phyloP scores from a whole-genome alignment of 2,113 vertebrate species.

The Toxotes jaculatrix region DNA sequence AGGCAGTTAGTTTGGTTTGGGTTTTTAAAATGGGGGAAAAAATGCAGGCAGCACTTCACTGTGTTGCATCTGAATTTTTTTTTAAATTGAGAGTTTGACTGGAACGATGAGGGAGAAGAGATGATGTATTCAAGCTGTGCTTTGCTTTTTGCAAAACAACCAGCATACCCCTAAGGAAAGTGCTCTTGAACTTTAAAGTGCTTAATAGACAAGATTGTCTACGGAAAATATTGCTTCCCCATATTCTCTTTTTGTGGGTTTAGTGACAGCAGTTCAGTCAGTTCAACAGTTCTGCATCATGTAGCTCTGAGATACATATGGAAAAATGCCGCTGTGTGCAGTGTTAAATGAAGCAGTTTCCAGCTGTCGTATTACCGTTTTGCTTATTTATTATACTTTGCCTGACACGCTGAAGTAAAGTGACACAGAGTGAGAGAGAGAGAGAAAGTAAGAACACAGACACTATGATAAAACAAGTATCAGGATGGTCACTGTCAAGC shows the following conservation, averaged over 20 bases:
- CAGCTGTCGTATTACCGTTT: background rate
- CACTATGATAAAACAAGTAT: background rate
- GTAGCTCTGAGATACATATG: background rate
- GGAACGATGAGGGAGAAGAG: too few relatives aligned
- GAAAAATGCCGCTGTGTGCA: background rate
- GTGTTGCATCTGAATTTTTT: background rate
- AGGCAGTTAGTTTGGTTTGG: background rate
- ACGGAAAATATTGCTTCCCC: slow-evolving; percentile 1
- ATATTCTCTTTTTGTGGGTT: background rate
- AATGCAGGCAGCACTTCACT: background rate
- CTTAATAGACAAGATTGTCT: background rate
- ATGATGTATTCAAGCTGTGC: background rate
- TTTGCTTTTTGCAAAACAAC: background rate
- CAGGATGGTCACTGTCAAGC: background rate
- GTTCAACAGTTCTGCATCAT: background rate
- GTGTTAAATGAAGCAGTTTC: background rate
- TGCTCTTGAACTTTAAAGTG: background rate
- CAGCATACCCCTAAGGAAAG: background rate
- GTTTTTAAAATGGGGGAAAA: background rate
- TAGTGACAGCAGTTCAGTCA: background rate
- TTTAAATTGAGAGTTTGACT: too few relatives aligned
- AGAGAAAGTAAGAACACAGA: background rate
- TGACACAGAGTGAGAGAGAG: too few relatives aligned
- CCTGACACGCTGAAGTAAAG: too few relatives aligned
- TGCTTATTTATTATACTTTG: too few relatives aligned